phyloP scores from a whole-genome alignment of 1,140 invertebrate species.

The Capitella teleta region DNA sequence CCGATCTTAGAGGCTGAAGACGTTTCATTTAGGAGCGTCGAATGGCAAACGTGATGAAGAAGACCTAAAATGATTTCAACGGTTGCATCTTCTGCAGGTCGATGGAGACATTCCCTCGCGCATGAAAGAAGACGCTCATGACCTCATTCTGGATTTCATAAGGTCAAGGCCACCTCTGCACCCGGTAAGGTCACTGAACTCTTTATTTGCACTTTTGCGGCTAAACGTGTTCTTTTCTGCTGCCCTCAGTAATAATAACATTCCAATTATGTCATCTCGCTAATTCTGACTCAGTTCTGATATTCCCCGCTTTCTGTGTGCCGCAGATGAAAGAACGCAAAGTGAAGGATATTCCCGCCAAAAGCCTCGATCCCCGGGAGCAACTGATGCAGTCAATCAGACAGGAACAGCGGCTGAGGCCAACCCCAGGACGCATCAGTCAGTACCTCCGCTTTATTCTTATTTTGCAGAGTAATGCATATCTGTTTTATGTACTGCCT shows the following conservation, averaged over 20 bases:
- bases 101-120: slow-evolving; percentile 68
- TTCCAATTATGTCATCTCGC: too few species aligned
- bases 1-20: too few species aligned
- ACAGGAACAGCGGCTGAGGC: slow-evolving; percentile 21
- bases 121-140: slow-evolving; percentile 86
- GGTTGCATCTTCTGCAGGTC: slow-evolving; percentile 44
- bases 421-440: slow-evolving; percentile 20
- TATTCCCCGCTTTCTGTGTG: background rate
- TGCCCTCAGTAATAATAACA: too few species aligned
- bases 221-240: too few species aligned
- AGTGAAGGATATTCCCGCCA: slow-evolving; percentile 56
- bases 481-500: too few species aligned
- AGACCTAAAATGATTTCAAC: too few species aligned
- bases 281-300: too few species aligned
- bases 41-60: too few species aligned
- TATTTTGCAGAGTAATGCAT: too few species aligned
- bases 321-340: slow-evolving; percentile 78
- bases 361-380: slow-evolving; percentile 65
- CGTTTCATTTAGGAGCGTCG: too few species aligned
- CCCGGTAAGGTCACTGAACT: slow-evolving; percentile 77
- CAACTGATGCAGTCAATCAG: slow-evolving; percentile 79
- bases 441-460: background rate
- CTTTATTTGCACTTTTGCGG: too few species aligned
- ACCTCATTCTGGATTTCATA: slow-evolving; percentile 91
- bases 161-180: slow-evolving; percentile 82